phyloP scores from a whole-genome alignment of 2,113 vertebrate species.

The Petromus typicus region DNA sequence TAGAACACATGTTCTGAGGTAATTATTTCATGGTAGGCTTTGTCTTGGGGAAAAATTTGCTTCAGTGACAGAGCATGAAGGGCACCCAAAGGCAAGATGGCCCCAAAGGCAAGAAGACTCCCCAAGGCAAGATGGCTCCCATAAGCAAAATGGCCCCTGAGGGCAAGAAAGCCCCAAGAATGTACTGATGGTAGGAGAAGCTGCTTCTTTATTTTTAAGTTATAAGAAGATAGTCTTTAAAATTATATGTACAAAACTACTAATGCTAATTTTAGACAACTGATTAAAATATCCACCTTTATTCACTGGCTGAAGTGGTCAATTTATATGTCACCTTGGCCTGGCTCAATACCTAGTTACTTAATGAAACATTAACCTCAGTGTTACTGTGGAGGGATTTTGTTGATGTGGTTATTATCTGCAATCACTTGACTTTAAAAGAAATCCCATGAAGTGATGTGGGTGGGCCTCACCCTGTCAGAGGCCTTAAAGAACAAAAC shows the following conservation, averaged over 20 bases:
- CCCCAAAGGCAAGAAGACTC: neutral
- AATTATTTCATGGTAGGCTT: neutral
- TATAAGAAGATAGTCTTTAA: neutral
- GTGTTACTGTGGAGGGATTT: neutral
- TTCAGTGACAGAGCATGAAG: neutral
- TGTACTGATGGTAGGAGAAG: neutral
- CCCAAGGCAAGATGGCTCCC: no score
- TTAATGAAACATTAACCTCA: neutral
- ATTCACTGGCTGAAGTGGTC: neutral
- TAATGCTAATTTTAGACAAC: neutral
- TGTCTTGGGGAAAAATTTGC: neutral
- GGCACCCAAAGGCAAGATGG: neutral
- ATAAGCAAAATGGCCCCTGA: neutral
- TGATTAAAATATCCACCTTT: slow-evolving; percentile 6
- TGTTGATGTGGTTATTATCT: neutral
- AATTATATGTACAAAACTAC: neutral
- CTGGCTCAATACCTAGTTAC: neutral
- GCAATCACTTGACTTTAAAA: neutral
- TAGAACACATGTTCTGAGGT: neutral
- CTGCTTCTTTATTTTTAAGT: neutral
- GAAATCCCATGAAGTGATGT: neutral
- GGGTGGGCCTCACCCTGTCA: neutral
- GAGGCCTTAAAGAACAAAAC: neutral
- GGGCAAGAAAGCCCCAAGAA: neutral
- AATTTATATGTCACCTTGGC: neutral